Percentiles rank a stretch among this genome's conserved stretches.
Evolutionary conservation across 2,797 vertebrate species (phyloP).

Genomic region (Chloroceryle inda): DNA sequence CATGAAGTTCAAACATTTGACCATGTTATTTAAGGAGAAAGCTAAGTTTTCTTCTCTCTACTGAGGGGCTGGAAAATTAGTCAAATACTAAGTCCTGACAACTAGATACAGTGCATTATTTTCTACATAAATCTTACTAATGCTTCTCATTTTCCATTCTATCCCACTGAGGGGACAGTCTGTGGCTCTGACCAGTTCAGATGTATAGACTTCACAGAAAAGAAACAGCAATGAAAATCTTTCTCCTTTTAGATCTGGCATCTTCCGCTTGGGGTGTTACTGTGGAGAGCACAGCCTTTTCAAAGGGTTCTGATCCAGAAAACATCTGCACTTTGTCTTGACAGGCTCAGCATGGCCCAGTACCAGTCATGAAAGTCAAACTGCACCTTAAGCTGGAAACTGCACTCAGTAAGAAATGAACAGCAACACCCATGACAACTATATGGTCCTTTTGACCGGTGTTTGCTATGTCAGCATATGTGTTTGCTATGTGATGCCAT

Average conservation of each 20-base stretch:
- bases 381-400: neutral
- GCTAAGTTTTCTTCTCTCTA: neutral
- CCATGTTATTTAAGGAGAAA: neutral
- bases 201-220: neutral
- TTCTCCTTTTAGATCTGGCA: neutral
- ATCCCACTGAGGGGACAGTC: neutral
- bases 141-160: neutral
- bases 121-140: neutral
- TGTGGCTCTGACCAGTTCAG: neutral
- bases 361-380: neutral
- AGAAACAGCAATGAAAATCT: neutral
- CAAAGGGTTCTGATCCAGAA: neutral
- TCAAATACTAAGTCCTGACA: neutral
- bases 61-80: neutral
- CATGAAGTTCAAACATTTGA: neutral
- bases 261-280: neutral
- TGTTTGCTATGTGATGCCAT: neutral
- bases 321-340: fast-evolving
- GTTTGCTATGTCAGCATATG: neutral
- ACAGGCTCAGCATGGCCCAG: neutral
- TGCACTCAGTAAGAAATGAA: neutral
- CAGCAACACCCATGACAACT: neutral
- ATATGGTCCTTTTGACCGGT: neutral
- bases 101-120: neutral
- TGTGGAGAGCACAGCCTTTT: neutral